Base-by-base conservation (phyloP, 1,140 invertebrate genomes). In the Drosophila sproati region DNA sequence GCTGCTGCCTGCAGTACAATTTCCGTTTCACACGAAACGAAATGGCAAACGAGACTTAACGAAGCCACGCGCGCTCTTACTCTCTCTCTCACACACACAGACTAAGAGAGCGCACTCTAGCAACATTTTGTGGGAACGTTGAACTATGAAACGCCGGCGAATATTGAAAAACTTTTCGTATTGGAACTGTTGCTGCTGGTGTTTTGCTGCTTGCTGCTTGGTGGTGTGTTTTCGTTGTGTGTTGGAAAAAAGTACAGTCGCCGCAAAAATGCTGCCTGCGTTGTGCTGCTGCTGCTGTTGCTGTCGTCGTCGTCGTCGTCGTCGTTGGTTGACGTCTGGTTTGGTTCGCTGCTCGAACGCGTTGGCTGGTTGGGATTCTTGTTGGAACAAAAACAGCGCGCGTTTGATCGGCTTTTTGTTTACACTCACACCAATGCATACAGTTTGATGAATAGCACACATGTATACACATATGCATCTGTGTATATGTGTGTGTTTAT, bases 181-280 rank as follows among this genome's bases (percentile, higher is more conserved):
- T 87, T 87, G 83, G 83, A 87, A 87, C 85, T 87, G 83, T 87
- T 89, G 83, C 83, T 87, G 83, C 69, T 74, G 87, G 69, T 71
- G 72, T 55, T 34, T 4, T 57, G 45, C 51, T 50, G 61, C 56
- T 52, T 55, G 59, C 51, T 61, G 64, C 55, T 73, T 79, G 73
- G 73, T 77, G 73, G 73, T 75, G 73, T 70, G 54, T 74, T 78
- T 87, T 74, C 47, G 56, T 74, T 56, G 56, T 73, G 73, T 82
- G 78, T 80, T 80, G 80, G 81, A 90, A 89, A 88, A 89, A 89
- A 90, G 85, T 89, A 89, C 85, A 89, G 85, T 89, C 85, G 88
- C 85, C 85, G 78, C 85, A 89, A 89, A 87, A 89, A 85, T 72
- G 74, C 56, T 70, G 54, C 60, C 47, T 66, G 48, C 73, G 79